Percentiles rank a stretch among this genome's conserved stretches.
Evolutionary conservation across 2,888 invertebrate species (phyloP).

Genomic region (Thymelicus lineola): DNA sequence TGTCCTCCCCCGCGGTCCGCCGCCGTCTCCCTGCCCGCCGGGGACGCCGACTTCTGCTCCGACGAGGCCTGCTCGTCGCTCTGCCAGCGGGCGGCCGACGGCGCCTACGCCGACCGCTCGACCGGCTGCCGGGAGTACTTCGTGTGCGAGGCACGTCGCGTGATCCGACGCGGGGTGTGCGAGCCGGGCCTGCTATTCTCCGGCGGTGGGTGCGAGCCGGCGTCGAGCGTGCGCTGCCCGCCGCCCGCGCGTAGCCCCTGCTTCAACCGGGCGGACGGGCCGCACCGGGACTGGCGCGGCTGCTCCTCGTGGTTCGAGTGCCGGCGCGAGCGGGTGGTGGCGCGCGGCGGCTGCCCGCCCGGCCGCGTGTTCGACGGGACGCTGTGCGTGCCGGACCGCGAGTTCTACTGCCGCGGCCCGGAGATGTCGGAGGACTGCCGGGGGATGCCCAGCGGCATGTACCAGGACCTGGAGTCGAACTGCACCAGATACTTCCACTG

Average conservation of each 20-base stretch:
- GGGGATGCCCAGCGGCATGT: conserved; percentile 81
- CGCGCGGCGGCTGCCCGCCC: conserved; percentile 75
- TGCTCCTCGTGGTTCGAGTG: conserved; percentile 82
- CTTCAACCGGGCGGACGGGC: conserved; percentile 73
- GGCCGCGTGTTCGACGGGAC: conserved; percentile 81
- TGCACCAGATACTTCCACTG: conserved; percentile 84
- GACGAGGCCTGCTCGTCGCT: conserved; percentile 78
- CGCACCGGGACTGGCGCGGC: conserved; percentile 75
- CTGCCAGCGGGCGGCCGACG: conserved; percentile 80
- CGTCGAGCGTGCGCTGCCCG: conserved; percentile 72
- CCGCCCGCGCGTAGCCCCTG: conserved; percentile 75
- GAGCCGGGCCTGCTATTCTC: conserved; percentile 81
- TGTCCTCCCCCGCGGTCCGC: conserved; percentile 75
- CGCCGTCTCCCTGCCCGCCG: conserved; percentile 76
- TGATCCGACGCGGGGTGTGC: conserved; percentile 83
- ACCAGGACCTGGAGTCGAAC: conserved; percentile 80
- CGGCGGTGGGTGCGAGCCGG: conserved; percentile 79
- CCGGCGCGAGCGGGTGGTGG: conserved; percentile 69
- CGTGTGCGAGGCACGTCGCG: conserved; percentile 82
- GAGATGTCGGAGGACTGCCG: conserved; percentile 70
- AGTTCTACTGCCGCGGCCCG: conserved; percentile 79
- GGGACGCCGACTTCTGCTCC: conserved; percentile 80
- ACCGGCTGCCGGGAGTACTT: conserved; percentile 85
- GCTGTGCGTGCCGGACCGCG: conserved; percentile 67
- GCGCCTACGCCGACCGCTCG: conserved; percentile 83